These are phyloP conservation scores for Hydropotes inermis DNA, from an alignment of 2,113 vertebrate genomes.

Conservation along the genomic window DNA sequence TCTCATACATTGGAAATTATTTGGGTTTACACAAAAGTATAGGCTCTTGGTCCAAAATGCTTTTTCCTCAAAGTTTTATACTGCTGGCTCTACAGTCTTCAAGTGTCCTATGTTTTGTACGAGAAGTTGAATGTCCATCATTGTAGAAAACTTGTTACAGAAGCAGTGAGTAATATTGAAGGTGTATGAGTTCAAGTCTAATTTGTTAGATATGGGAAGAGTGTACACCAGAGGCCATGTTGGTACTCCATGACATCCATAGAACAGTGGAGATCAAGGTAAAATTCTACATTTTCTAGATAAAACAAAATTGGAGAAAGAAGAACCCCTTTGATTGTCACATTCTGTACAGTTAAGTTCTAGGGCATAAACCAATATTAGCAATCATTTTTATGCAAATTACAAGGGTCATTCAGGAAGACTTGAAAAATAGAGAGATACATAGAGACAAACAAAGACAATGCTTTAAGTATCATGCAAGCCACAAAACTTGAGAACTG, in stretches of 20 bases:
- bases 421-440: not conserved
- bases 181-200: not conserved
- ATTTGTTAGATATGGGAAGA: not conserved
- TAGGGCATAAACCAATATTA: not conserved
- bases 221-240: not conserved
- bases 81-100: not conserved
- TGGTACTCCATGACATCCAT: not conserved
- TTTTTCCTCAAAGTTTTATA: not conserved
- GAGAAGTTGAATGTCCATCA: not conserved
- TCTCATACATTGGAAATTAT: not conserved
- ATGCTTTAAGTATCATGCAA: not conserved
- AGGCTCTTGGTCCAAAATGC: not conserved
- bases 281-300: not conserved
- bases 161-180: not conserved
- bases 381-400: not conserved
- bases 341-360: not conserved
- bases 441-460: not conserved
- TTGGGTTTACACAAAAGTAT: not conserved
- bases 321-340: not conserved
- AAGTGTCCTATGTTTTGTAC: not conserved
- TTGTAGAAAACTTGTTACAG: not conserved
- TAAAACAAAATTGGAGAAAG: not conserved
- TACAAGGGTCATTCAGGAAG: not conserved
- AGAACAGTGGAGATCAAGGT: not conserved
- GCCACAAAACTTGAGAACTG: not conserved